Base-by-base conservation (phyloP, 1,140 invertebrate species). In the Metopolophium dirhodum region DNA sequence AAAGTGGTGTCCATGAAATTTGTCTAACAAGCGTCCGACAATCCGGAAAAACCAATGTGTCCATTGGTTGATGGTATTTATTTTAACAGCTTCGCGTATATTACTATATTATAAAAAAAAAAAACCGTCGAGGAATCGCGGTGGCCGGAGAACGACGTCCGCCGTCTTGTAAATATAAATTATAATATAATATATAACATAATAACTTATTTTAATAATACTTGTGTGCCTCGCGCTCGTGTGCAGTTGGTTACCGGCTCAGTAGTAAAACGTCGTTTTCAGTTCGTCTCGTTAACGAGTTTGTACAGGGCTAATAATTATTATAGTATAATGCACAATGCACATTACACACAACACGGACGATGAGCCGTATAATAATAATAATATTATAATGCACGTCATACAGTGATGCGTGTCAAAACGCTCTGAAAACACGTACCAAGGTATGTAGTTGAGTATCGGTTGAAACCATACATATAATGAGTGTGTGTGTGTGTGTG, bases 381-480 rank as follows among this genome's bases (percentile, higher is more conserved):
- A 41, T 83, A 83, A 37, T 54, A 51, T 18, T 35, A 37, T 35
- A 37, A 83, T 83, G 77, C 22, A 37, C 35, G 35, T 41, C 23
- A 68, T 68, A n/a, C 14, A 85, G 83, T 85, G 41, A 87, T 47
- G 49, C 49, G n/a, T 88, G 86, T 88, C 47, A 88, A 87, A 88
- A 88, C 86, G 86, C 49, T 88, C 51, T n/a, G 2, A 51, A 54
- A 88, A 51, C 86, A 88, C 86, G 86, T n/a, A 35, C 26, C 8
- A n/a, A 87, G 2, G n/a, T 49, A 47, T 49, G 14, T 49, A 49
- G 37, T 49, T 41, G 85, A 87, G 45, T n/a, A 87, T 87, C 45
- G 30, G 45, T 87, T 49, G 45, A 87, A 87, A 41, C 11, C 4
- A 22, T 82, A 20, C 9, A 35, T 23, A 23, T 37, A 83, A 37